Evolutionary conservation across 2,113 vertebrate genomes (phyloP).

Genomic region (Tor tambroides): DNA sequence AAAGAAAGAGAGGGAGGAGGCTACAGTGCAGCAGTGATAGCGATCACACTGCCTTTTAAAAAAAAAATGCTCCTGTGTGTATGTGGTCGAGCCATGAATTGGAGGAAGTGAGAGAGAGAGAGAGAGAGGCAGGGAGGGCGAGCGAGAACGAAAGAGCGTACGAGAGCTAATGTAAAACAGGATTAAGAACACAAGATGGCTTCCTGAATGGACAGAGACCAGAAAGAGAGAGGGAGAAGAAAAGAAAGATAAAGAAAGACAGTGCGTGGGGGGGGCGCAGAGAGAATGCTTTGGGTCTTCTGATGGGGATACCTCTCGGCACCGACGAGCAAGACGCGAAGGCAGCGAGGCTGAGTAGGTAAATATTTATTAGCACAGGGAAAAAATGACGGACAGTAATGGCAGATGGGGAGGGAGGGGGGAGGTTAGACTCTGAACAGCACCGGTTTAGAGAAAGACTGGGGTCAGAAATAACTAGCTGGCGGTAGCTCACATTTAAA

Average conservation of each 20-base stretch:
- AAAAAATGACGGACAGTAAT: slow-evolving; percentile 42
- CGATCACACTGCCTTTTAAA: slow-evolving; percentile 66
- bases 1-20: slow-evolving; percentile 50
- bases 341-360: slow-evolving; percentile 76
- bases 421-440: background rate
- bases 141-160: slow-evolving; percentile 48
- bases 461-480: background rate
- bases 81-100: slow-evolving; percentile 70
- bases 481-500: background rate
- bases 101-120: slow-evolving; percentile 57
- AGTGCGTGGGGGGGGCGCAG: slow-evolving; percentile 42
- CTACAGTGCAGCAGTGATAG: slow-evolving; percentile 66
- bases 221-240: slow-evolving; percentile 63
- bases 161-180: slow-evolving; percentile 74
- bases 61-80: slow-evolving; percentile 65
- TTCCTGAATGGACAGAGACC: slow-evolving; percentile 78
- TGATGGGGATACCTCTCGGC: slow-evolving; percentile 75
- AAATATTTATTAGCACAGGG: slow-evolving; percentile 74
- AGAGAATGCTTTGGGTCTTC: slow-evolving; percentile 62
- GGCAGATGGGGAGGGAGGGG: slow-evolving; percentile 40
- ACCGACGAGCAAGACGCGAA: slow-evolving; percentile 68
- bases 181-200: slow-evolving; percentile 85
- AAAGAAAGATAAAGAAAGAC: slow-evolving; percentile 61
- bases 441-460: background rate
- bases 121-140: slow-evolving; percentile 47